These are phyloP conservation scores for Bombus soroeensis DNA, from an alignment of 1,140 invertebrate genomes.

Conservation along the genomic window DNA sequence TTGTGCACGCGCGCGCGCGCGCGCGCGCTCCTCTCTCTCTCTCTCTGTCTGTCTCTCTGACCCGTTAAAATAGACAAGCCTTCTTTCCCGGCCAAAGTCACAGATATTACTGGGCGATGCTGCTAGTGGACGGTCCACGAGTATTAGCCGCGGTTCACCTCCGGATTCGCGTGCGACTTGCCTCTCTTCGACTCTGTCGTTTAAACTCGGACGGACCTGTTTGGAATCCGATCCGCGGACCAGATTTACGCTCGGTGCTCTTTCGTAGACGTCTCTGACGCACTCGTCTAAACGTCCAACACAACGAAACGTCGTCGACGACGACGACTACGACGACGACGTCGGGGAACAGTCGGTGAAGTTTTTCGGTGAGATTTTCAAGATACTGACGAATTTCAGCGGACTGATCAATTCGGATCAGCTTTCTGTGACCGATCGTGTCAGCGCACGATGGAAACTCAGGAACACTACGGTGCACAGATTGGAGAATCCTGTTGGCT, in stretches of 20 bases:
- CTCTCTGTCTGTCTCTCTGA: conserved; percentile 55
- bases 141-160: conserved; percentile 69
- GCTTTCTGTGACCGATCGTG: neutral
- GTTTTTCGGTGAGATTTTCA: neutral
- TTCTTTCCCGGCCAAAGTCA: conserved; percentile 76
- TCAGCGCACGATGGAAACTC: no score
- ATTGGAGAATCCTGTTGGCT: neutral
- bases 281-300: conserved; percentile 5
- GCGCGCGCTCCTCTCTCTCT: neutral
- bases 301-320: no score
- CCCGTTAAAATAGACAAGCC: conserved; percentile 79
- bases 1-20: neutral
- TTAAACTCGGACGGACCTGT: conserved; percentile 43
- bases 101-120: conserved; percentile 73
- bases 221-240: conserved; percentile 24
- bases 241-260: conserved; percentile 34
- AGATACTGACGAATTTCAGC: no score
- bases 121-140: conserved; percentile 59
- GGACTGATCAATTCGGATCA: no score
- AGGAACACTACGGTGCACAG: neutral
- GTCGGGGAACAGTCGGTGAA: neutral
- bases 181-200: conserved; percentile 40
- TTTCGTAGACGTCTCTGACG: conserved; percentile 15
- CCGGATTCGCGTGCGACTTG: conserved; percentile 69
- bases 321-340: no score